Percentiles rank a stretch among this genome's conserved stretches.
These are phyloP conservation scores for Drosophila ercepeae DNA, from an alignment of 1,140 invertebrate genomes.

Conservation along the genomic window DNA sequence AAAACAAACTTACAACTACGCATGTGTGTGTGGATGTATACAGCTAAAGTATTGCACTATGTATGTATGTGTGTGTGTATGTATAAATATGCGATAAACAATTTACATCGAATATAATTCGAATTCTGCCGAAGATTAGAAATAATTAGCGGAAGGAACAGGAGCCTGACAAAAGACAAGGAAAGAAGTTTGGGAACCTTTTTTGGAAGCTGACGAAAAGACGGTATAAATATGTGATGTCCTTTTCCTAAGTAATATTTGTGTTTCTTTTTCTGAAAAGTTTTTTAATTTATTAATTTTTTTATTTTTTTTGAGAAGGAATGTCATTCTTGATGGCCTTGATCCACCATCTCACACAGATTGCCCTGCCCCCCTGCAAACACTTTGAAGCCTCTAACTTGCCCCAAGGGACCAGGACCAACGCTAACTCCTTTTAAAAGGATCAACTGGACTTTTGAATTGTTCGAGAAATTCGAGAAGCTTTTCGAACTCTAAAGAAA, in stretches of 20 bases:
- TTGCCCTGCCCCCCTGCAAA: slow-evolving; percentile 47
- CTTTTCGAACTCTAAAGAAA: background rate
- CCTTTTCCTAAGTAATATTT: slow-evolving; percentile 9
- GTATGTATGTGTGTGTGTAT: slow-evolving; percentile 49
- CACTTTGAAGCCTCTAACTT: slow-evolving; percentile 72
- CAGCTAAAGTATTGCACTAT: slow-evolving; percentile 77
- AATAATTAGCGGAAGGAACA: slow-evolving; percentile 38
- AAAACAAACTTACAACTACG: slow-evolving; percentile 66
- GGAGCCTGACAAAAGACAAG: slow-evolving; percentile 11
- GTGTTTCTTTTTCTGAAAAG: slow-evolving; percentile 1
- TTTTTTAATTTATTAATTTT: slow-evolving; percentile 17
- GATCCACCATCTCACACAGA: slow-evolving; percentile 33
- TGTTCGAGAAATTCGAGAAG: background rate
- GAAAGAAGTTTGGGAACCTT: slow-evolving; percentile 26
- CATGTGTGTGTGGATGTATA: slow-evolving; percentile 37
- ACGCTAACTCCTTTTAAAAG: slow-evolving; percentile 9
- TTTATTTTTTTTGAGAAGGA: slow-evolving; percentile 36
- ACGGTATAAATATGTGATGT: slow-evolving; percentile 38
- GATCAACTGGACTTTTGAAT: background rate
- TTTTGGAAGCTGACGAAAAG: slow-evolving; percentile 13
- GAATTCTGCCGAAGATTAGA: slow-evolving; percentile 30
- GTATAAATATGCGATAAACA: slow-evolving; percentile 67
- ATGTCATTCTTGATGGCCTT: slow-evolving; percentile 34
- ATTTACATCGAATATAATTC: slow-evolving; percentile 64
- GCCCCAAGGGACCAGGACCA: slow-evolving; percentile 32